Evolutionary conservation across 2,797 vertebrate species (phyloP).

Genomic region (Rhynchotus rufescens): DNA sequence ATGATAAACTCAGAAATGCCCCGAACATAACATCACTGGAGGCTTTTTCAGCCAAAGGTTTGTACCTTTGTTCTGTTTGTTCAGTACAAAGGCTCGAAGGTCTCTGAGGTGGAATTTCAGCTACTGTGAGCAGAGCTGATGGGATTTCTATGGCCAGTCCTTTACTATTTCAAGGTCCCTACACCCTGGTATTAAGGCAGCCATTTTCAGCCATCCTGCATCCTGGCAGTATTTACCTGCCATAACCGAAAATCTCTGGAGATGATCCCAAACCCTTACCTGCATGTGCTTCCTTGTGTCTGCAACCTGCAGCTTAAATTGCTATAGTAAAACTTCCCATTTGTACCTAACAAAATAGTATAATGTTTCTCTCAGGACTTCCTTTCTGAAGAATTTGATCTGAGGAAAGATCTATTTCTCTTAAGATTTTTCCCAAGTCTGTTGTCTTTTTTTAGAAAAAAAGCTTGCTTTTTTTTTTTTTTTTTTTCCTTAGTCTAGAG

Average conservation of each 20-base stretch:
- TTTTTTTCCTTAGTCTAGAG: background rate
- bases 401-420: background rate
- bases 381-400: background rate
- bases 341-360: background rate
- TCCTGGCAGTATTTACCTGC: background rate
- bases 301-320: background rate
- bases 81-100: background rate
- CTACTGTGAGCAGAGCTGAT: background rate
- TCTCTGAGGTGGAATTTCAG: background rate
- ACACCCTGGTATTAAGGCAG: background rate
- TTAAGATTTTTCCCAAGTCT: background rate
- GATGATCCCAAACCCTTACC: background rate
- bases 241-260: background rate
- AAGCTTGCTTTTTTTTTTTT: background rate
- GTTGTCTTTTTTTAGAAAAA: background rate
- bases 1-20: background rate
- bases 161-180: background rate
- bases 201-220: background rate
- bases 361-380: background rate
- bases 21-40: background rate
- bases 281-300: background rate
- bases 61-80: too few species aligned
- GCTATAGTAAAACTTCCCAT: background rate
- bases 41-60: background rate
- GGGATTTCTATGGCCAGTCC: background rate